phyloP scores from a whole-genome alignment of 2,113 vertebrate genomes.

The Chascanopsetta lugubris region DNA sequence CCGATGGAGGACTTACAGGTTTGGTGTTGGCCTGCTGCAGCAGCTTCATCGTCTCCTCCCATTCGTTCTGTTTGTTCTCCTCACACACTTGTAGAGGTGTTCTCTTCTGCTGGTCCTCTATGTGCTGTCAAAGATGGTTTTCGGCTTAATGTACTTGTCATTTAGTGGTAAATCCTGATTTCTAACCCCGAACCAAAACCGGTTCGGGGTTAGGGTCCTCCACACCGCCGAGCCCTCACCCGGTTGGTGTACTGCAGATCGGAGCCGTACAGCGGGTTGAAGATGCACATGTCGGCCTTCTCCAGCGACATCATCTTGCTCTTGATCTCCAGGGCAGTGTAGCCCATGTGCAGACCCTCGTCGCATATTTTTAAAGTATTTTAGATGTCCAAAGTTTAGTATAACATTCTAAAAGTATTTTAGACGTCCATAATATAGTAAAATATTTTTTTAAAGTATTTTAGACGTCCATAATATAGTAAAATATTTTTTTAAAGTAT shows the following conservation, averaged over 20 bases:
- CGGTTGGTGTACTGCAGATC: constrained; percentile 98
- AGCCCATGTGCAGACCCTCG: constrained; percentile 92
- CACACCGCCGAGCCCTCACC: too few relatives aligned
- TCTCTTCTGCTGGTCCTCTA: constrained; percentile 96
- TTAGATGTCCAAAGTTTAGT: too few relatives aligned
- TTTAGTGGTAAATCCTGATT: too few relatives aligned
- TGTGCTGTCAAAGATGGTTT: constrained; percentile 86
- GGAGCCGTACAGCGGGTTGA: constrained; percentile 96
- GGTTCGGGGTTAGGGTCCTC: too few relatives aligned
- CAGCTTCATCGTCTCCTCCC: constrained; percentile 91
- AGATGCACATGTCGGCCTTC: constrained; percentile 95
- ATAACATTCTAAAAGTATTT: too few relatives aligned
- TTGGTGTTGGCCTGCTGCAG: constrained; percentile 90
- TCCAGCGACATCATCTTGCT: constrained; percentile 98
- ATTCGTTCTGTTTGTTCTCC: constrained; percentile 97
- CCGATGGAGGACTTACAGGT: constrained; percentile 81
- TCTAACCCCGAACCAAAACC: too few relatives aligned
- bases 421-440: too few relatives aligned
- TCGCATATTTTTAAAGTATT: too few relatives aligned
- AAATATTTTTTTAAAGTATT: too few relatives aligned
- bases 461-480: too few relatives aligned
- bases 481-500: too few relatives aligned
- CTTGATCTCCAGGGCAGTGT: constrained; percentile 96
- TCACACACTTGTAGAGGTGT: constrained; percentile 94
- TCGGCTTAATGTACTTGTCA: background rate